Evolutionary conservation across 2,113 vertebrate species (phyloP), one percentile per base, ranked within the genome.

Genomic region (Saimiri boliviensis): DNA sequence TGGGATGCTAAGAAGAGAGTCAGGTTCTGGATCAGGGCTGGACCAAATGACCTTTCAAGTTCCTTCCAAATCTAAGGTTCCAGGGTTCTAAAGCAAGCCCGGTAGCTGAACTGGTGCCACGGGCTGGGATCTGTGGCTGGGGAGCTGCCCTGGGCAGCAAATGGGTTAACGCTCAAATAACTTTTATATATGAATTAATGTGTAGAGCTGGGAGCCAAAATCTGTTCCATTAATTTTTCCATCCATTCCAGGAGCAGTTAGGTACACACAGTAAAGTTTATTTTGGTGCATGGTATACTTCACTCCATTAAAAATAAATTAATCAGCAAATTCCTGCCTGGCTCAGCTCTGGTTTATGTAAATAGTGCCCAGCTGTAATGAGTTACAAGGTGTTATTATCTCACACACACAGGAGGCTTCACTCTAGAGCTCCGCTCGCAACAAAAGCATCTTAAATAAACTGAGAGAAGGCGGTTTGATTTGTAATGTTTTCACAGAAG

Each of bases 261-360:
- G 98, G 98, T 98, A 99, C 98, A 99, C 99, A 99, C 96, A 98
- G 98, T 98, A 98, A 98, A 98, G 99, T 99, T 99, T 99, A 99
- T 99, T 99, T 99, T 99, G 98, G 98, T 98, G 98, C 98, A 98
- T 99, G 98, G 98, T 98, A 98, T 98, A 99, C 99, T 99, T 99
- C 98, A 98, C 98, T 98, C 98, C 99, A 99, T 99, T 99, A 99
- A 99, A 99, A 99, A 99, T 98, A 99, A 99, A 99, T 99, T 99
- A 99, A 99, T 99, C 99, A 99, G 99, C 99, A 98, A 98, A 99
- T 99, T 99, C 98, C 98, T 99, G 97, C 98, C 98, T 98, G 98
- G 98, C 98, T 99, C 98, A 98, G 98, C 98, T 98, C 98, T 99
- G 98, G 98, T 98, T 98, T 99, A 98, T 98, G 99, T 99, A 99